Evolutionary conservation across 2,113 vertebrate genomes (phyloP).

Genomic region (Etheostoma spectabile): DNA sequence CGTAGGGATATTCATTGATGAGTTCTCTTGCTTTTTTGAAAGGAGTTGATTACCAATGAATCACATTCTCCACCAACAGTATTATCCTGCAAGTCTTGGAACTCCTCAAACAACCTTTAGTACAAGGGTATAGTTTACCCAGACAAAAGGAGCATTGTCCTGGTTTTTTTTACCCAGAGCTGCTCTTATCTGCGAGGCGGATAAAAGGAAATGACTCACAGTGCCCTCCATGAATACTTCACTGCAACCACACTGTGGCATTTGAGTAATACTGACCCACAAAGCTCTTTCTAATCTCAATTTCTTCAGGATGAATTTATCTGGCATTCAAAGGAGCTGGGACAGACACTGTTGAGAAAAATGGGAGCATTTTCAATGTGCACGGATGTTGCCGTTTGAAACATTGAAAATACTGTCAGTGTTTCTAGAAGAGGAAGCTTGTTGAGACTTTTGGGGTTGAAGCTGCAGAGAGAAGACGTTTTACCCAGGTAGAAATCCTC

Average conservation of each 20-base stretch:
- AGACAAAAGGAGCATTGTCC: conserved; percentile 64
- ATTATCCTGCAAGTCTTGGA: conserved; percentile 1
- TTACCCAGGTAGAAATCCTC: conserved; percentile 59
- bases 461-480: background rate
- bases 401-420: conserved; percentile 9
- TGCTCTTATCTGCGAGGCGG: conserved; percentile 45
- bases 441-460: background rate
- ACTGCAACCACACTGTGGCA: conserved; percentile 15
- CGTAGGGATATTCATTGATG: too few species aligned
- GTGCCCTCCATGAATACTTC: conserved; percentile 37
- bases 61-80: background rate
- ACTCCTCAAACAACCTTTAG: background rate
- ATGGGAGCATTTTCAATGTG: background rate
- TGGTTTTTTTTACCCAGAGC: conserved; percentile 52
- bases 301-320: conserved; percentile 10
- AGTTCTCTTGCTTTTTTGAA: background rate
- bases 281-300: conserved; percentile 25
- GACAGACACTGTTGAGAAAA: conserved; percentile 1
- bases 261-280: conserved; percentile 38
- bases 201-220: conserved; percentile 57
- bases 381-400: background rate
- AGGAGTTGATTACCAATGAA: background rate
- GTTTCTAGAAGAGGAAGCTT: background rate
- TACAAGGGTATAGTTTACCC: conserved; percentile 18
- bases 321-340: conserved; percentile 20